phyloP scores from a whole-genome alignment of 35 echinoderm and acorn worm species.

The Lytechinus pictus region DNA sequence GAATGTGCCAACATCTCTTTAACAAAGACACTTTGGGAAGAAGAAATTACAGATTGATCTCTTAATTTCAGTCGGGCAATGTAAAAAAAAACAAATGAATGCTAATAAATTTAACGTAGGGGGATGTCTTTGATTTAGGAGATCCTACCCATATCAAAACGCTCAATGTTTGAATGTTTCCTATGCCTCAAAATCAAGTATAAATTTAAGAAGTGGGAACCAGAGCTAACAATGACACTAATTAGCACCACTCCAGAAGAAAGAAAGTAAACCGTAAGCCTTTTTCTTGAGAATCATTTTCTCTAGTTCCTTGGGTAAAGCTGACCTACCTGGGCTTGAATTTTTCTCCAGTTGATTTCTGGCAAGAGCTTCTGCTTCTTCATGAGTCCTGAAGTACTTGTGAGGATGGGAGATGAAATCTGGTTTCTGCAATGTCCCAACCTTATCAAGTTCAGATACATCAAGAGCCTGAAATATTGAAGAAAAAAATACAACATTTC shows the following conservation, averaged over 20 bases:
- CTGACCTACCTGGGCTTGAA: background rate
- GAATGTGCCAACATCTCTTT: background rate
- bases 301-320: background rate
- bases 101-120: too few species aligned
- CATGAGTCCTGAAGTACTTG: slow-evolving; percentile 76
- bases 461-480: slow-evolving; percentile 64
- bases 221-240: background rate
- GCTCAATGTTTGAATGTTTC: background rate
- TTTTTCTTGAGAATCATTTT: background rate
- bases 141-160: background rate
- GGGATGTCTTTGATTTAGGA: background rate
- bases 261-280: background rate
- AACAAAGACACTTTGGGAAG: background rate
- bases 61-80: too few species aligned
- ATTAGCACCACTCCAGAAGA: too few species aligned
- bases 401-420: slow-evolving; percentile 94
- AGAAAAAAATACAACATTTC: background rate
- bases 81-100: too few species aligned
- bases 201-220: background rate
- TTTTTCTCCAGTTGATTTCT: background rate
- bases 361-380: slow-evolving; percentile 49
- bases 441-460: slow-evolving; percentile 77
- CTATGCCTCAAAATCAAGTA: background rate
- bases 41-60: too few species aligned
- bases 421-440: slow-evolving; percentile 86